Percentiles rank a stretch among this genome's conserved stretches.
These are phyloP conservation scores for Lycocorax pyrrhopterus DNA, from an alignment of 2,113 vertebrate genomes.

Conservation along the genomic window DNA sequence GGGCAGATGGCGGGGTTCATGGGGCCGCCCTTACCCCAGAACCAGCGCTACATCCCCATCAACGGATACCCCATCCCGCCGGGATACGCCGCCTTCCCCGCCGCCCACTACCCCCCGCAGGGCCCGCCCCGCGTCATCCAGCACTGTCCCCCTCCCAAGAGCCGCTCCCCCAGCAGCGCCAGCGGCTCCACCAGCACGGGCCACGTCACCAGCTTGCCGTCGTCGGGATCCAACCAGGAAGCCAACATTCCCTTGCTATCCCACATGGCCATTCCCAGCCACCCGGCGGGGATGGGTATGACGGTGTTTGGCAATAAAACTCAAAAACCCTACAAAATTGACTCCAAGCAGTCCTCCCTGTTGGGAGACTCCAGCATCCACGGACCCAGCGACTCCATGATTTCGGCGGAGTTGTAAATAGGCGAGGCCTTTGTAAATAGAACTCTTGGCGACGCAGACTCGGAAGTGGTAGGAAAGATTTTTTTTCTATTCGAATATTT, in stretches of 20 bases:
- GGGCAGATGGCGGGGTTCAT: slow-evolving; percentile 87
- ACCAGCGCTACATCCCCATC: slow-evolving; percentile 93
- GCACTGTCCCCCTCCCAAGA: slow-evolving; percentile 95
- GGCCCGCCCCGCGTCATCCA: slow-evolving; percentile 85
- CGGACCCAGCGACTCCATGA: slow-evolving; percentile 89
- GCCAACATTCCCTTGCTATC: slow-evolving; percentile 95
- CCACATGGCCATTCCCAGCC: slow-evolving; percentile 83
- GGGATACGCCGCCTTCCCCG: slow-evolving; percentile 92
- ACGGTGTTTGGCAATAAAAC: slow-evolving; percentile 85
- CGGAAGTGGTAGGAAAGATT: slow-evolving; percentile 68
- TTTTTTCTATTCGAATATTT: slow-evolving; percentile 81
- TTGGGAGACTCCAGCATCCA: slow-evolving; percentile 82
- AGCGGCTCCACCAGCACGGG: slow-evolving; percentile 98
- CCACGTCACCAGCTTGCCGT: slow-evolving; percentile 92
- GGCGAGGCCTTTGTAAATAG: slow-evolving; percentile 65
- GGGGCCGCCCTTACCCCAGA: slow-evolving; percentile 80
- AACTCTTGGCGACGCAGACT: slow-evolving; percentile 64
- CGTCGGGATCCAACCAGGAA: slow-evolving; percentile 96
- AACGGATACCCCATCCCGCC: slow-evolving; percentile 95
- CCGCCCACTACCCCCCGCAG: slow-evolving; percentile 83
- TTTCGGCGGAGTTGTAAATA: slow-evolving; percentile 89
- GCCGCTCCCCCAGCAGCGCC: slow-evolving; percentile 95
- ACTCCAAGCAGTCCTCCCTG: slow-evolving; percentile 87
- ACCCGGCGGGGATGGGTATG: slow-evolving; percentile 75
- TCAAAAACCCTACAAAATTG: slow-evolving; percentile 87